Conservation (phyloP, 2,113 vertebrate species). For the Fregetta grallaria region DNA sequence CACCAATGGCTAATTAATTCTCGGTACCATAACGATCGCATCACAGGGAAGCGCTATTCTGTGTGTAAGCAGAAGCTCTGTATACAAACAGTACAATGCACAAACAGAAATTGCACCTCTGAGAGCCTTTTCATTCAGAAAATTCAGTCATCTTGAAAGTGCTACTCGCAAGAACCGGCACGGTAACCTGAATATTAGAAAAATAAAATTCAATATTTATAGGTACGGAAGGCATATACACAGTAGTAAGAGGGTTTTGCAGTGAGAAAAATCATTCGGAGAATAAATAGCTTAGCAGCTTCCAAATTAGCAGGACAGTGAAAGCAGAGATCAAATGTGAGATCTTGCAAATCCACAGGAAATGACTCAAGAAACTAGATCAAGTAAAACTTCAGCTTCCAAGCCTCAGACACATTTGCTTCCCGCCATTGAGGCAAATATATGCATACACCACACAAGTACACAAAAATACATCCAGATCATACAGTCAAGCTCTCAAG, state of each 20-base stretch:
- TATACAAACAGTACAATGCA: slow-evolving; percentile 7
- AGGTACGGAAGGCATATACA: neutral
- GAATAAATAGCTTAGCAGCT: neutral
- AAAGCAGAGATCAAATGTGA: slow-evolving; percentile 13
- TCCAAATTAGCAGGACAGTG: neutral
- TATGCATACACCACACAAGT: neutral
- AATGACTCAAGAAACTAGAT: slow-evolving; percentile 37
- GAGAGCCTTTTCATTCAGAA: slow-evolving; percentile 55
- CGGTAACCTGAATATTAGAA: neutral
- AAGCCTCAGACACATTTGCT: neutral
- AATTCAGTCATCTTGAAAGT: neutral
- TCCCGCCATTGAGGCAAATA: neutral
- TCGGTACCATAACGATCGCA: neutral
- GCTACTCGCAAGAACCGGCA: neutral
- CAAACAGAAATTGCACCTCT: slow-evolving; percentile 6
- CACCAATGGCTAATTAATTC: slow-evolving; percentile 45
- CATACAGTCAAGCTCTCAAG: neutral
- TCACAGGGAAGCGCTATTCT: neutral
- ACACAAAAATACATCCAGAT: neutral
- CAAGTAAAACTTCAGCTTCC: neutral
- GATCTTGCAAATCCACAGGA: slow-evolving; percentile 29
- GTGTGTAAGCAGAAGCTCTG: slow-evolving; percentile 4
- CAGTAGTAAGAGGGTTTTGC: neutral
- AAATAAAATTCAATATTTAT: neutral
- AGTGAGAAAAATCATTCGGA: neutral